Conservation (phyloP, 2,797 vertebrate genomes). For the Chanos chanos region DNA sequence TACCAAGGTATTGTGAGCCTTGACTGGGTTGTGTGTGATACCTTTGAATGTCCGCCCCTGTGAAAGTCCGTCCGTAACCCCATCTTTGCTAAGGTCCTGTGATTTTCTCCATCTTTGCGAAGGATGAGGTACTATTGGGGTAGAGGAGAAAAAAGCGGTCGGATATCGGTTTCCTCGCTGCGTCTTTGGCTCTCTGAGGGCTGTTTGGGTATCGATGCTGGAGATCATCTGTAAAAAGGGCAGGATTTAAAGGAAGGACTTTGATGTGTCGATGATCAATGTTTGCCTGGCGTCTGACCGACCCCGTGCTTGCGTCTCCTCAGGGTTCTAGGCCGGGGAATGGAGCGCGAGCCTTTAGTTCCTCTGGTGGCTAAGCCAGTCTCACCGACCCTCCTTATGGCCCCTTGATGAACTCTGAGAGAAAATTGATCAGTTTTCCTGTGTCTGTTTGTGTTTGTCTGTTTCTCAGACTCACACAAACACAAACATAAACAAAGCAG, state of each 20-base stretch:
- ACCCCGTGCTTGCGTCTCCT: conserved; percentile 73
- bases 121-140: conserved; percentile 63
- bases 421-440: conserved; percentile 73
- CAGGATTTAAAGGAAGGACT: conserved; percentile 72
- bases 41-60: no score
- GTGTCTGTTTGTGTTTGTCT: conserved; percentile 69
- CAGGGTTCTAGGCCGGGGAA: conserved; percentile 67
- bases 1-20: no score
- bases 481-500: no score
- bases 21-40: no score
- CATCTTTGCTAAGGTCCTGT: no score
- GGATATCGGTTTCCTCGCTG: conserved; percentile 71
- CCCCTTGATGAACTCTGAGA: conserved; percentile 69
- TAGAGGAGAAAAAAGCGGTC: conserved; percentile 49
- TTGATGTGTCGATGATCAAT: conserved; percentile 79
- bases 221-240: conserved; percentile 71
- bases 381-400: conserved; percentile 69
- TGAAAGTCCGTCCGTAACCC: no score
- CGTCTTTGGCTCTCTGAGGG: conserved; percentile 65
- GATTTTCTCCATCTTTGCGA: conserved; percentile 59
- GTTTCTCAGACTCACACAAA: conserved; percentile 53
- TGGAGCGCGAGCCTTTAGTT: conserved; percentile 67
- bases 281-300: conserved; percentile 76
- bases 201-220: conserved; percentile 72
- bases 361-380: conserved; percentile 77